Evolutionary conservation across 2,888 invertebrate species (phyloP), one percentile per base, ranked within the genome.

Genomic region (Ectemnius lituratus): DNA sequence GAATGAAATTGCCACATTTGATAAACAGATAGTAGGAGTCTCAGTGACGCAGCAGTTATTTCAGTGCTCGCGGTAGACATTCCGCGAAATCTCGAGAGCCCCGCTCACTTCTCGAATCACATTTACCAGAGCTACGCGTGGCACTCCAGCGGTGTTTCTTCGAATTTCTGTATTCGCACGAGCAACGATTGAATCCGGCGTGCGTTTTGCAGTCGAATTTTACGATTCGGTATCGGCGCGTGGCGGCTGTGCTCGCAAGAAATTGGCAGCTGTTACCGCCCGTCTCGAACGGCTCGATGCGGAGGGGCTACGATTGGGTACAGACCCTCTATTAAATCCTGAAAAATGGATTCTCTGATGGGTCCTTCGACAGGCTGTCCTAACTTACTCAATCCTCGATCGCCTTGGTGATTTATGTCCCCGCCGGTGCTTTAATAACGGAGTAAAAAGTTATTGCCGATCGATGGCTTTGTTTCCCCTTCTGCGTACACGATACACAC

Each of bases 281-380:
- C n/a, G 6, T 37, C 59, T 14, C 20, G 52, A 4, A n/a, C 46
- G 56, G 18, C 58, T 58, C 62, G 4, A 28, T 13, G 18, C 16
- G 13, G 47, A n/a, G 52, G 14, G 13, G 27, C 63, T 16, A 62
- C 20, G 28, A 58, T 58, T 45, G 67, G 18, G 2, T 52, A 5
- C 16, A n/a, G 52, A 46, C 52, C 6, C 47, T 65, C 62, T 69
- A 77, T 77, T 77, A 76, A 77, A 76, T 76, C 76, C 65, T 72
- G 76, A 77, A 72, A 76, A 76, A 77, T 76, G 76, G 72, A 71
- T 66, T 62, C 23, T 69, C 67, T 58, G 60, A 74, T 71, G 59
- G 59, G 16, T 18, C 58, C 59, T 46, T 67, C 65, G 75, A 66
- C 76, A 58, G 70, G 11, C 56, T 59, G 37, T 46, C 20, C 27